Evolutionary conservation across 2,888 invertebrate genomes (phyloP).

Genomic region (Acrobasis consociella): DNA sequence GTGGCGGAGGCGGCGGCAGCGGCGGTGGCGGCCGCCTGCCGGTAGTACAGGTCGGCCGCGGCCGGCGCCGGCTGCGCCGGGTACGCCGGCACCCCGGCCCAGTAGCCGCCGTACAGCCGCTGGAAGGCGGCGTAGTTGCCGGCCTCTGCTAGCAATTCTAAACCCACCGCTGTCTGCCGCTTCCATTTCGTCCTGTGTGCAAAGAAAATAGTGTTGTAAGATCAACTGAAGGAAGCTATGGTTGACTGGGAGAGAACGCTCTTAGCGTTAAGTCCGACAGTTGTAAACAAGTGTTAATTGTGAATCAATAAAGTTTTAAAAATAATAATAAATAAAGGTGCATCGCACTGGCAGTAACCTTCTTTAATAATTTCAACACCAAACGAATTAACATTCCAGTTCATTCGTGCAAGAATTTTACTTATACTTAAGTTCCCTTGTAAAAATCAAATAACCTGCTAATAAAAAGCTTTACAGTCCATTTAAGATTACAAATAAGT

Average conservation of each 20-base stretch:
- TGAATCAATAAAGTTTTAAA: no score
- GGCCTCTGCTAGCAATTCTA: constrained; percentile 98
- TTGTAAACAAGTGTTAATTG: no score
- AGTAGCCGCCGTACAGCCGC: constrained; percentile 92
- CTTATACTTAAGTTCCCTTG: background rate
- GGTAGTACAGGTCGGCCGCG: constrained; percentile 90
- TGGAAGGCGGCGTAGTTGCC: constrained; percentile 99
- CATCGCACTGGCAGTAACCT: no score
- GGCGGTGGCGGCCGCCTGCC: constrained; percentile 91
- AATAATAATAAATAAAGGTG: no score
- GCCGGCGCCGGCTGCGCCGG: constrained; percentile 87
- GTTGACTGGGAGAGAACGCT: no score
- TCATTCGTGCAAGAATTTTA: no score
- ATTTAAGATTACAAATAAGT: constrained; percentile 57
- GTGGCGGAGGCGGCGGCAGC: constrained; percentile 80
- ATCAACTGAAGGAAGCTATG: background rate
- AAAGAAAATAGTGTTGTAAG: constrained; percentile 29
- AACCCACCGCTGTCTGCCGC: constrained; percentile 97
- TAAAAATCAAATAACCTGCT: background rate
- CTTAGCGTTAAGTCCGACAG: no score
- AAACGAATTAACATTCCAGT: no score
- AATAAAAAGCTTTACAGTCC: constrained; percentile 54
- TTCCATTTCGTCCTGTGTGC: constrained; percentile 97
- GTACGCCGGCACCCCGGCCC: constrained; percentile 86
- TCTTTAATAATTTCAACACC: background rate